Base-by-base conservation (phyloP, 2,113 vertebrate genomes). In the Chionodraco myersi region DNA sequence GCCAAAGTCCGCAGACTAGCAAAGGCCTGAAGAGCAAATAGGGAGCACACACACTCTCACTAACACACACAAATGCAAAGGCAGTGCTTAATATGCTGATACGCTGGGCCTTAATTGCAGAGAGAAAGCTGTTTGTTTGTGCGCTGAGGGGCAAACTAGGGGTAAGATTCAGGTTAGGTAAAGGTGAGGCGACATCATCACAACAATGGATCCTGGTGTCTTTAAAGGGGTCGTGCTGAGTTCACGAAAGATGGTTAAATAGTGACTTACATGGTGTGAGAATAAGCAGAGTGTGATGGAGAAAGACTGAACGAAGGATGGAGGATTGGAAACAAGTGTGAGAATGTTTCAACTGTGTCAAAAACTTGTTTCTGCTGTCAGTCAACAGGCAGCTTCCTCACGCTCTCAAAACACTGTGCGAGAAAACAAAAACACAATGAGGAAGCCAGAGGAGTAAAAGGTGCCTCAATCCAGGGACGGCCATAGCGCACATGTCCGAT, bases 1-100 rank as follows among this genome's bases (percentile, higher is more conserved):
- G 73, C 92, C 94, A 95, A 95, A 95, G 95, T 95, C 93, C 92
- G 59, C 67, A 51, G 21, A 71, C 87, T 75, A 89, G 87, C 68
- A 8, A 75, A 80, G 86, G 88, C 88, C 82, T 70, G 57, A 84
- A 91, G 88, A 93, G 90, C 86, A 93, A 94, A 94, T 74, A 93
- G 73, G 64, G 51, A 87, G 79, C 77, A 57, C 81, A 79, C 80
- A 72, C 62, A 82, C 64, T 62, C 65, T 62, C 65, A 79, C 79
- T 69, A 63, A 77, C 75, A 62, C 66, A 65, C 68, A 60, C 23
- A 57, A 48, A 56, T 9, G 63, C 60, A 63, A 44, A 74, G 47
- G 59, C 73, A 72, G 76, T 71, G 87, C 74, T 88, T 89, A 85
- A 88, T 85, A 85, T 10, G 63, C 82, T 83, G 73, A 90, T 84